Percentiles rank a stretch among this genome's conserved stretches.
These are phyloP conservation scores for Tricholaema leucomelas DNA, from an alignment of 2,113 vertebrate species.

Conservation along the genomic window DNA sequence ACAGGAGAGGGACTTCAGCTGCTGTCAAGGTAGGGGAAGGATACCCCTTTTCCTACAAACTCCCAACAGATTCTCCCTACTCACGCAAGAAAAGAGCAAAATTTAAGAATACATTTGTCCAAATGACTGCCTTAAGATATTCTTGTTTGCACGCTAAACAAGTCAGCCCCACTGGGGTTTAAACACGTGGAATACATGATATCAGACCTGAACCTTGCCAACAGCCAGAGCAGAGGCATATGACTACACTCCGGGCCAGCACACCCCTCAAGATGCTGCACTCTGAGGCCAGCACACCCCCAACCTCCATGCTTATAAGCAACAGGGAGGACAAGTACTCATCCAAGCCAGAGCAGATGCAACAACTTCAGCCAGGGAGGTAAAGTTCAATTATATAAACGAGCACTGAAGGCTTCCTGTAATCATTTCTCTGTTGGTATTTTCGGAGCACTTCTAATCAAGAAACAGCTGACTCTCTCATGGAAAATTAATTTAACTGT, in stretches of 20 bases:
- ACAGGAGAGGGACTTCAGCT: background rate
- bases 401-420: conserved; percentile 44
- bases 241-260: accelerated
- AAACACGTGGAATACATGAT: accelerated
- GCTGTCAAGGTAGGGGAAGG: accelerated
- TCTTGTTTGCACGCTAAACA: background rate
- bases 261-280: background rate
- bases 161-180: background rate
- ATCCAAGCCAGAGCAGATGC: background rate
- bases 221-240: background rate
- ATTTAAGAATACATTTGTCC: background rate
- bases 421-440: conserved; percentile 54
- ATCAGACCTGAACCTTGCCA: background rate
- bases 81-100: background rate
- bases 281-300: background rate
- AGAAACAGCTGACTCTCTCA: conserved; percentile 57
- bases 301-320: background rate
- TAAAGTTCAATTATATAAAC: conserved; percentile 39
- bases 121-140: background rate
- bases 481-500: conserved; percentile 36
- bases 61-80: background rate
- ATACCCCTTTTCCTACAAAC: background rate
- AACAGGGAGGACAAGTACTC: background rate
- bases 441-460: conserved; percentile 62
- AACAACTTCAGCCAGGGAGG: background rate